These are phyloP conservation scores for Pantala flavescens DNA, from an alignment of 1,140 invertebrate genomes.

Conservation along the genomic window DNA sequence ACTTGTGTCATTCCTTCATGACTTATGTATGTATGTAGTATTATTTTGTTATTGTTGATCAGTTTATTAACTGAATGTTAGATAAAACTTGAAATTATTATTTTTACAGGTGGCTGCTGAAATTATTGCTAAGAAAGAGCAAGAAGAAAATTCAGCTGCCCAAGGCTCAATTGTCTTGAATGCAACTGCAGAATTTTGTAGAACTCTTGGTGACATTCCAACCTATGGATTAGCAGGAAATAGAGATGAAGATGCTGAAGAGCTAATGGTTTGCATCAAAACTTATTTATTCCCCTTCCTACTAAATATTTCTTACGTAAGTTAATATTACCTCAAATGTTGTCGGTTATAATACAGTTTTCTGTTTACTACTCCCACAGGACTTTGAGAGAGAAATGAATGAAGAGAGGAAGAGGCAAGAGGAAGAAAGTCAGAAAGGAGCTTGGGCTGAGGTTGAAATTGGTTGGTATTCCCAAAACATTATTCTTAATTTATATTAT, in stretches of 20 bases:
- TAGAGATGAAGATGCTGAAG: slow-evolving; percentile 69
- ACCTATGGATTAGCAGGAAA: slow-evolving; percentile 83
- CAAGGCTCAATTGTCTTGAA: slow-evolving; percentile 69
- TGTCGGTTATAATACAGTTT: slow-evolving; percentile 17
- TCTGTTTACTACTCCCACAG: slow-evolving; percentile 32
- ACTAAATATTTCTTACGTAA: background rate
- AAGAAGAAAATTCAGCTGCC: slow-evolving; percentile 26
- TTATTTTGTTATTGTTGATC: too few species aligned
- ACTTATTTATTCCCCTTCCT: too few species aligned
- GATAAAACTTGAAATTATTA: background rate
- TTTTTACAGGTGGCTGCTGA: slow-evolving; percentile 20
- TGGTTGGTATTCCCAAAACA: slow-evolving; percentile 33
- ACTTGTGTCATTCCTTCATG: too few species aligned
- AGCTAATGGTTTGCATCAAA: slow-evolving; percentile 56
- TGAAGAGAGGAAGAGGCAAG: slow-evolving; percentile 36
- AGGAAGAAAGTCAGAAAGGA: slow-evolving; percentile 42
- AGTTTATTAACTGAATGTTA: background rate
- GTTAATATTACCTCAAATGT: too few species aligned
- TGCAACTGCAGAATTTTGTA: slow-evolving; percentile 93
- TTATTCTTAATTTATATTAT: slow-evolving; percentile 14
- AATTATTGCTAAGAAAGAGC: slow-evolving; percentile 36
- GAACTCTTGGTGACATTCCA: slow-evolving; percentile 89
- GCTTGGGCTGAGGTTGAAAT: slow-evolving; percentile 64
- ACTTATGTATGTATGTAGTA: too few species aligned
- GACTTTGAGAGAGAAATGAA: slow-evolving; percentile 50